Base-by-base conservation (phyloP, 1,140 invertebrate species). In the Adelges cooleyi region DNA sequence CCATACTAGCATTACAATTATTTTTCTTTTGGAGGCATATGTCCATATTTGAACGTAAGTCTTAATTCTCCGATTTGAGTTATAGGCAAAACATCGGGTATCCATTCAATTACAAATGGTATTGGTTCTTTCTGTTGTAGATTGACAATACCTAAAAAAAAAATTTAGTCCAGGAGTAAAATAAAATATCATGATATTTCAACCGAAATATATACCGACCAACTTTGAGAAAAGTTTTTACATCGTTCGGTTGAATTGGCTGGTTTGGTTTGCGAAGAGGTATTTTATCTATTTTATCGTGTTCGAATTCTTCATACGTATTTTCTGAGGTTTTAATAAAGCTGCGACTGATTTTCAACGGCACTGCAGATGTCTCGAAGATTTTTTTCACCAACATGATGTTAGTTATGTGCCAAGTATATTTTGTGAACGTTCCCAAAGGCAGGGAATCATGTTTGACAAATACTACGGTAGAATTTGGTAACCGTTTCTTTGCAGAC, bases 91-190 rank as follows among this genome's bases (percentile, higher is more conserved):
- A 87, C 80, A 70, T 87, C 83, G 2, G 85, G 85, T 68, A 85
- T 86, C 85, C 85, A 88, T 74, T 88, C 85, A 53, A 88, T 85
- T 15, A 84, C 76, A 71, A 87, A 86, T 46, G 84, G 84, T n/a
- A 80, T 83, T 17, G 82, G 80, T 52, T 84, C 80, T 50, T 79
- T 79, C 72, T 82, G 80, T 69, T 82, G 78, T 6, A 20, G 13
- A 62, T 15, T 62, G 10, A 62, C 13, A 68, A 79, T 80, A 54
- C 83, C 82, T 84, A 65, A 13, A 75, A 74, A 69, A 73, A 68
- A 72, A 67, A n/a, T n/a, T n/a, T n/a, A n/a, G n/a, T n/a, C n/a
- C n/a, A n/a, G n/a, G n/a, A n/a, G n/a, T n/a, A n/a, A n/a, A n/a
- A n/a, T n/a, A n/a, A n/a, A n/a, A n/a, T n/a, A n/a, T n/a, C n/a